Evolutionary conservation across 2,113 vertebrate genomes (phyloP).

Genomic region (Mandrillus leucophaeus): DNA sequence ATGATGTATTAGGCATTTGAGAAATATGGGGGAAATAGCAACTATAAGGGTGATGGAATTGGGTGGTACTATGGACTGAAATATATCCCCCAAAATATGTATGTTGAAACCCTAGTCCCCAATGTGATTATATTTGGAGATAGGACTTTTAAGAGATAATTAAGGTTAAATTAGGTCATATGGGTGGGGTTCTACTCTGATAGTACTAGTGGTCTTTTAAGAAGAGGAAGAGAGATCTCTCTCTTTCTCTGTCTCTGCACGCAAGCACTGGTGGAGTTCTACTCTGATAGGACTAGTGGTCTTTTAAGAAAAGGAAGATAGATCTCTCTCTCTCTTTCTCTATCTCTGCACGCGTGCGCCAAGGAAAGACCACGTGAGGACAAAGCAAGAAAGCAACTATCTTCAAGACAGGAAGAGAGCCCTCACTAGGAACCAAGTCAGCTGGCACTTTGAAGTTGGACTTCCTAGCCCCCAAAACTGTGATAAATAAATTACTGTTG

Average conservation of each 20-base stretch:
- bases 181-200: not conserved
- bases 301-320: not conserved
- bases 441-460: not conserved
- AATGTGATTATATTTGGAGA: not conserved
- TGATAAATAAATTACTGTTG: conserved; percentile 5
- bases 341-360: not conserved
- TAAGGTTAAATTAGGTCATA: not conserved
- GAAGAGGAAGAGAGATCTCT: not conserved
- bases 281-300: not conserved
- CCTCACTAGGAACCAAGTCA: not conserved
- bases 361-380: not conserved
- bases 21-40: conserved; percentile 6
- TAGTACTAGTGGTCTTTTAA: not conserved
- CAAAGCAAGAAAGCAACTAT: not conserved
- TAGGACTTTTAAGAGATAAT: conserved; percentile 15
- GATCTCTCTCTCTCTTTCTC: not conserved
- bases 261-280: not conserved
- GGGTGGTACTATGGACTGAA: not conserved
- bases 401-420: not conserved
- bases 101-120: not conserved
- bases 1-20: not conserved
- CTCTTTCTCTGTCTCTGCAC: not conserved
- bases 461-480: not conserved
- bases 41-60: not conserved
- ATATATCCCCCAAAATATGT: not conserved